These are phyloP conservation scores for Ecliptopera silaceata DNA, from an alignment of 2,888 invertebrate species.

Conservation along the genomic window DNA sequence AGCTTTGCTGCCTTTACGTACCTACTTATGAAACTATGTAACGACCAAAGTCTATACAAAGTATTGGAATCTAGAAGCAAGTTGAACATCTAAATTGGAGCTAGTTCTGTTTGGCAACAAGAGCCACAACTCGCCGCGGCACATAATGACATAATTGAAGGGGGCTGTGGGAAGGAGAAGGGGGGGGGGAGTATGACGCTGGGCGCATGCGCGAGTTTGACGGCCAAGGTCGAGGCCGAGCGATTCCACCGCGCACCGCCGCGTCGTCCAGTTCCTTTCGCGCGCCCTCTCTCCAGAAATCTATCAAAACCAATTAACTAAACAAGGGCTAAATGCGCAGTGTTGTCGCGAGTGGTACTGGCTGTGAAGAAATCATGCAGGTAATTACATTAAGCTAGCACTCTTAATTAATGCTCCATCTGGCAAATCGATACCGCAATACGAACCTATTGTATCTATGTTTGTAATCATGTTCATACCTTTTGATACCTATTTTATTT, in stretches of 20 bases:
- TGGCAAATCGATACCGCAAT: constrained; percentile 47
- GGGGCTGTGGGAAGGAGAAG: constrained; percentile 46
- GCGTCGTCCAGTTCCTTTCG: constrained; percentile 70
- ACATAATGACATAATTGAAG: constrained; percentile 82
- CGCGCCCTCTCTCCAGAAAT: constrained; percentile 66
- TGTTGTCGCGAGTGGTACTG: constrained; percentile 63
- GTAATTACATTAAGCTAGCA: constrained; percentile 8
- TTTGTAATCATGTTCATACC: constrained; percentile 53
- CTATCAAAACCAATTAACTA: constrained; percentile 39
- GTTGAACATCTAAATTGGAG: constrained; percentile 46
- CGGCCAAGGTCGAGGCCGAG: constrained; percentile 82
- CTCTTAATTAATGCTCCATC: constrained; percentile 20
- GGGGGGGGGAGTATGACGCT: constrained; percentile 55
- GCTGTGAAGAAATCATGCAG: constrained; percentile 28
- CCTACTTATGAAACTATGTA: too few species aligned
- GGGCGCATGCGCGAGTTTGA: constrained; percentile 81
- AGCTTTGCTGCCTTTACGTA: too few species aligned
- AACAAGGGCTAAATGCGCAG: constrained; percentile 64
- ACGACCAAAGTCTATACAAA: not conserved
- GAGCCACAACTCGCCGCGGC: constrained; percentile 57
- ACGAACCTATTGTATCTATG: constrained; percentile 35
- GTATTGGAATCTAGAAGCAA: not conserved
- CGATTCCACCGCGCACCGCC: constrained; percentile 80
- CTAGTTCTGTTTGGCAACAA: constrained; percentile 70
- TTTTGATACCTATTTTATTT: not conserved